Conservation (phyloP, 2,113 vertebrate genomes). For the Onychorhynchus coronatus region DNA sequence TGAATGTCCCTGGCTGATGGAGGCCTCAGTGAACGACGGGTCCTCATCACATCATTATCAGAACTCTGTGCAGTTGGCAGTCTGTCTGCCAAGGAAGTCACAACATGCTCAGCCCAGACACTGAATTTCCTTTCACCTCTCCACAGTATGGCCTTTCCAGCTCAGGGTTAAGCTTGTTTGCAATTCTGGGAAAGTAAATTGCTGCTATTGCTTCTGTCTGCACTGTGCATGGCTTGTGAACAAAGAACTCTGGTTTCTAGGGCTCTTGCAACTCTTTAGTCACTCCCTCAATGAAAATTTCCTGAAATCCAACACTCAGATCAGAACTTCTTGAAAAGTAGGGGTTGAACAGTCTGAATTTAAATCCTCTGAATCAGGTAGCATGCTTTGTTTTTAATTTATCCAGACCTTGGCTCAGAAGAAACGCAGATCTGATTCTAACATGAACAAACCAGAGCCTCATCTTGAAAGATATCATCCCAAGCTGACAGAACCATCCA, state of each 20-base stretch:
- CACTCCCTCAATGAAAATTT: neutral
- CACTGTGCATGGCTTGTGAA: neutral
- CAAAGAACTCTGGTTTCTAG: slow-evolving; percentile 32
- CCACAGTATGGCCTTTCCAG: slow-evolving; percentile 35
- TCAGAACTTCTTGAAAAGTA: neutral
- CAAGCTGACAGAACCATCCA: neutral
- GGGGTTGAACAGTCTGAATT: neutral
- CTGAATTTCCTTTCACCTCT: slow-evolving; percentile 52
- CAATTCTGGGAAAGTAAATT: neutral
- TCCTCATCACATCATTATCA: neutral
- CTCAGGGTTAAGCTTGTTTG: slow-evolving; percentile 49
- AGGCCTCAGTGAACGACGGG: neutral
- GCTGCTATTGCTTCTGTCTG: slow-evolving; percentile 31
- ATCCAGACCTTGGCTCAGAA: neutral
- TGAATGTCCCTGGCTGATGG: neutral
- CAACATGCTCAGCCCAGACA: slow-evolving; percentile 19
- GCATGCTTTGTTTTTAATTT: neutral
- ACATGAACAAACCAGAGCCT: neutral
- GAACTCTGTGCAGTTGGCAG: neutral
- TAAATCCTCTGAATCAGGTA: neutral
- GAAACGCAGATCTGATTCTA: neutral
- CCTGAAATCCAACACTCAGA: neutral
- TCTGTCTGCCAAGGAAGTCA: slow-evolving; percentile 6
- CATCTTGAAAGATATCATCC: neutral
- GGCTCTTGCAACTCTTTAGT: neutral